Evolutionary conservation across 2,888 invertebrate species (phyloP).

Genomic region (Polia nebulosa): DNA sequence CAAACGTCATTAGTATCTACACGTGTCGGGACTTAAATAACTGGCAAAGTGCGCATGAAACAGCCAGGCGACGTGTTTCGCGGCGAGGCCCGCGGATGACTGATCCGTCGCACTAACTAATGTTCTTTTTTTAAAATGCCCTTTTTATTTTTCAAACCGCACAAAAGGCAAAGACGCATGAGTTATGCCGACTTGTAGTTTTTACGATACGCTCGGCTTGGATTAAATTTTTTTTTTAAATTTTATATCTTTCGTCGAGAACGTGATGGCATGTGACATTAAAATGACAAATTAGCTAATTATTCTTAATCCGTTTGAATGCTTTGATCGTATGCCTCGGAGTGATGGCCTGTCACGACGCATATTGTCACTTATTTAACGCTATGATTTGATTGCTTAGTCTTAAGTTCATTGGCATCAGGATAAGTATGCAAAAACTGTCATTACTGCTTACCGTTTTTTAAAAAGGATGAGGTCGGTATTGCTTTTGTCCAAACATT

Average conservation of each 20-base stretch:
- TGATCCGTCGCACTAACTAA: constrained; percentile 88
- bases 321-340: constrained; percentile 81
- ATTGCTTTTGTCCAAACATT: constrained; percentile 5
- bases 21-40: constrained; percentile 75
- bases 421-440: constrained; percentile 55
- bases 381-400: constrained; percentile 70
- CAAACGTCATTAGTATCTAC: constrained; percentile 80
- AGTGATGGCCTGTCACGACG: constrained; percentile 82
- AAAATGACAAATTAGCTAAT: constrained; percentile 91
- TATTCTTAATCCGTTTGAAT: constrained; percentile 89
- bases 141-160: constrained; percentile 85
- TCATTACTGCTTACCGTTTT: constrained; percentile 39
- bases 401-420: constrained; percentile 77
- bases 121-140: constrained; percentile 85
- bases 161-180: constrained; percentile 88
- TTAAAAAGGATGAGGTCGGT: constrained; percentile 33
- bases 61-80: constrained; percentile 84
- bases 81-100: constrained; percentile 86
- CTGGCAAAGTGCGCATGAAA: constrained; percentile 78
- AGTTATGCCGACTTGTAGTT: constrained; percentile 89
- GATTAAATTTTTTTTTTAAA: constrained; percentile 88
- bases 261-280: constrained; percentile 91
- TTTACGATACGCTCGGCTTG: constrained; percentile 87
- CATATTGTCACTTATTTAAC: constrained; percentile 74
- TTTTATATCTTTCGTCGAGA: constrained; percentile 81